Base-by-base conservation (phyloP, 1,140 invertebrate species). In the Pachypeltis micranthus region DNA sequence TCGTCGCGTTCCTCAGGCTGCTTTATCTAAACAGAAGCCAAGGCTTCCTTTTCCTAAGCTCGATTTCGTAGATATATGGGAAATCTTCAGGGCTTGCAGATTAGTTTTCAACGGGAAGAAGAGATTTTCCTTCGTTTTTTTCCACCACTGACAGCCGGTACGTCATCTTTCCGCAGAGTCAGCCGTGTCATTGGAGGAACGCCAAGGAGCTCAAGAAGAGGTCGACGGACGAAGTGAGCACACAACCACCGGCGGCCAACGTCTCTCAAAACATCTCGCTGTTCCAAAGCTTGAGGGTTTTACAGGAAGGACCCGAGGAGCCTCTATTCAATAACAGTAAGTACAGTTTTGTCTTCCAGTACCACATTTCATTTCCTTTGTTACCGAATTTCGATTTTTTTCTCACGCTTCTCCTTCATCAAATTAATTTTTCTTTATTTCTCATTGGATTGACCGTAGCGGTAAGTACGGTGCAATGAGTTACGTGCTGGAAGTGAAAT, bases 151-250 rank as follows among this genome's bases (percentile, higher is more conserved):
- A n/a, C n/a, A n/a, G n/a, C n/a, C n/a, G n/a, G n/a, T n/a, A n/a
- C n/a, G n/a, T n/a, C n/a, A n/a, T n/a, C n/a, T n/a, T 61, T 44
- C 67, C 63, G 7, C 64, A 94, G 91, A 91, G 88, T 66, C 91
- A 94, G 77, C 86, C 90, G 2, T 93, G 91, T 71, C 90, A 94
- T 72, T 93, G 91, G 91, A 81, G 90, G 65, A 93, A 92, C 69
- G 82, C 89, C 59, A 91, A 91, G 72, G 83, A 80, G 60, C 81
- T 90, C 19, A 76, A 78, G 2, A 86, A 87, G 69, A 79, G 88
- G 67, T 80, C 81, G 12, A 70, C 78, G 59, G 72, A 73, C 59
- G 72, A 75, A 57, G 64, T 71, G n/a, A 65, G 60, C 3, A 76
- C 72, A 31, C 71, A 73, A 39, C 70, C 72, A 56, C 75, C 72